Base-by-base conservation (phyloP, 2,113 vertebrate species). In the Protobothrops mucrosquamatus region DNA sequence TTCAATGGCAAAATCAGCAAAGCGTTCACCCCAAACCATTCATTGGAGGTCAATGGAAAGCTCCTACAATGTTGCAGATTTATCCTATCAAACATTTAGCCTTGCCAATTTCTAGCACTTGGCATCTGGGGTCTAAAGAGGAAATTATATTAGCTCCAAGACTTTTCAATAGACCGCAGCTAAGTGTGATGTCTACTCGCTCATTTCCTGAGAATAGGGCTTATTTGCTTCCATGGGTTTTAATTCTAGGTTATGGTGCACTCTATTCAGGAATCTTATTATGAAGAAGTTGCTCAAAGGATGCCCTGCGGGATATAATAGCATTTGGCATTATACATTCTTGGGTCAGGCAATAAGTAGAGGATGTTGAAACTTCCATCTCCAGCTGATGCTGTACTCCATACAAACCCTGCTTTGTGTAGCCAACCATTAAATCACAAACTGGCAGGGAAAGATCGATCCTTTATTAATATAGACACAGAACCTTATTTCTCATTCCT, bases 401-500 rank as follows among this genome's bases (percentile, higher is more conserved):
- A 93, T 93, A 89, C 43, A 93, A 95, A 85, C 87, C 3, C 93
- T 93, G 24, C 29, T 92, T 23, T 92, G 88, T 91, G 93, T 91
- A 56, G 59, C 88, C 69, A 91, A 92, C 92, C 93, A 97, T 97
- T 97, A 97, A 89, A 59, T 85, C 89, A 94, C 90, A 61, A 93
- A 91, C 93, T 94, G 90, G 55, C 94, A 92, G 88, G 92, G 5
- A 0, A 96, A 94, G 97, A 96, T 97, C 97, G 96, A 95, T 93
- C 18, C 81, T 92, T 81, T 56, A 85, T 94, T 95, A 96, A 96
- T 95, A 93, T 74, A 94, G 94, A 89, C 92, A 91, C 92, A 85
- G 91, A 96, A 94, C 91, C 91, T n/a, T 92, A 69, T 59, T 52
- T n/a, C 39, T n/a, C 74, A 86, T 59, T 3, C 69, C 46, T 91